Evolutionary conservation across 2,113 vertebrate genomes (phyloP).

Genomic region (human (Homo sapiens)): GRCh38 chr17:77019001-77019500

Average conservation of each 20-base stretch:
- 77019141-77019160: not conserved
- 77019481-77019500: too few relatives aligned
- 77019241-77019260: not conserved
- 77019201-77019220: not conserved
- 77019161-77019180: not conserved
- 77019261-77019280: not conserved
- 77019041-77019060: not conserved
- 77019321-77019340: too few relatives aligned
- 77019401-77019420: too few relatives aligned
- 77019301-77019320: too few relatives aligned
- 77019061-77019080: not conserved
- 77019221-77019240: not conserved
- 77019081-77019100: not conserved
- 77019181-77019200: not conserved
- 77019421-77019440: rapidly evolving
- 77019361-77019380: too few relatives aligned
- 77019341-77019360: too few relatives aligned
- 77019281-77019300: too few relatives aligned
- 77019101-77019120: not conserved
- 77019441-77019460: too few relatives aligned
- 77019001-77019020: not conserved
- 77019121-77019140: not conserved
- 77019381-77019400: too few relatives aligned
- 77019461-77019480: too few relatives aligned
- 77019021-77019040: not conserved